Evolutionary conservation across 2,888 invertebrate species (phyloP), one percentile per base, ranked within the genome.

Genomic region (Pseudeuparius sepicola): DNA sequence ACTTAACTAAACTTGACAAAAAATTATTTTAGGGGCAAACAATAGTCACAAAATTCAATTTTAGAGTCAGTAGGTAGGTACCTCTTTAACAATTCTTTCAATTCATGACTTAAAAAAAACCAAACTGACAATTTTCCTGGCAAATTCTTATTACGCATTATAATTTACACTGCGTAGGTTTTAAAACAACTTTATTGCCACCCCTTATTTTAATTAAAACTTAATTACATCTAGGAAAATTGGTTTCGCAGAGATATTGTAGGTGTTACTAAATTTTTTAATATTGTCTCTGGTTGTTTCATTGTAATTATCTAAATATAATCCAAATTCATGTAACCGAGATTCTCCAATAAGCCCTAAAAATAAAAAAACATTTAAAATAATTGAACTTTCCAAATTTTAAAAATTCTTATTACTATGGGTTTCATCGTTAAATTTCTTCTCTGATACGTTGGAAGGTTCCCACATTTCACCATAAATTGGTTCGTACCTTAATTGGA

Each of bases 281-380:
- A 59, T 54, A 39, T 59, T 57, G 14, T 40, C 46, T 26, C 42
- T 47, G 12, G 62, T 48, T 34, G 53, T 54, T 13, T 57, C 52
- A 23, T 58, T 58, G 39, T 66, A 59, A 23, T 61, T 58, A 34
- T 70, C 67, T 31, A 71, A 61, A 52, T 71, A 71, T 34, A 60
- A 56, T 2, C 70, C 67, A 53, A 68, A 72, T 34, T 64, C 63
- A 35, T 66, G 63, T 10, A 72, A 48, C 44, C 69, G 69, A 18
- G 64, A 60, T 40, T 71, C 67, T 14, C 67, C 71, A n/a, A 68
- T 65, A 11, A 68, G 57, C 50, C 64, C 63, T 62, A 46, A 38
- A 48, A 49, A 31, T 27, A 23, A 31, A 36, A 31, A 18, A 16
- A 18, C 17, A 12, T 12, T 5, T 25, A 20, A 26, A 20, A 36